Conservation (phyloP, 2,797 vertebrate genomes). For the Triplophysa bombifrons region DNA sequence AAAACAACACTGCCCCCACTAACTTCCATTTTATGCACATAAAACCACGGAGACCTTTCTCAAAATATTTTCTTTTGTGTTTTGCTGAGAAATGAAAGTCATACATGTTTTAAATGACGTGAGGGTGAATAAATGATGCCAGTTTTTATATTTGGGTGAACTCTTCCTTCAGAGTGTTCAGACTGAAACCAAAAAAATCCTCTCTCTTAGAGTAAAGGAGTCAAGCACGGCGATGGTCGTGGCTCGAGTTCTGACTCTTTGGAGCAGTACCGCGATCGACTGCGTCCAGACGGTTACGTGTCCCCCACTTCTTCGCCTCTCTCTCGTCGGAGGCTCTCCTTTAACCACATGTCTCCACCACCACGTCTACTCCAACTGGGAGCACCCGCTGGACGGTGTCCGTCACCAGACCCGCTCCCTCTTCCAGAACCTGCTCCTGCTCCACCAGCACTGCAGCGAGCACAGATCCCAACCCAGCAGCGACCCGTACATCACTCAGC, state of each 20-base stretch:
- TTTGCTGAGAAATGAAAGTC: no score
- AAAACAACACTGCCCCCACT: no score
- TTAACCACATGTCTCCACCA: conserved; percentile 79
- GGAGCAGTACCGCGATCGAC: conserved; percentile 86
- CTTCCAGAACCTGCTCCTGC: conserved; percentile 87
- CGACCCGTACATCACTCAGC: conserved; percentile 79
- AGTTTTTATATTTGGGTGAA: no score
- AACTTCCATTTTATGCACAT: no score
- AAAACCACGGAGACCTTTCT: no score
- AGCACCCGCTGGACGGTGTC: conserved; percentile 91
- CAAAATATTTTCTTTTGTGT: no score
- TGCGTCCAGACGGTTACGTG: conserved; percentile 70
- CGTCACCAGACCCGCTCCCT: conserved; percentile 89
- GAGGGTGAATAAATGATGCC: no score
- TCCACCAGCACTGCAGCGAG: conserved; percentile 73
- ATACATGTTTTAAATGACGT: no score
- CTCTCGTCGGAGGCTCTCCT: conserved; percentile 78
- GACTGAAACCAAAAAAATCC: no score
- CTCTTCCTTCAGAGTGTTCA: no score
- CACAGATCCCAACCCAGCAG: conserved; percentile 46
- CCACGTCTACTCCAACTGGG: conserved; percentile 93
- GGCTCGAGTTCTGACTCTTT: conserved; percentile 85
- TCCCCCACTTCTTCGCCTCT: conserved; percentile 70
- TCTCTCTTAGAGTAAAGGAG: conserved; percentile 84
- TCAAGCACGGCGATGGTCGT: conserved; percentile 86